Evolutionary conservation across 2,888 invertebrate genomes (phyloP).

Genomic region (Netelia inedita): DNA sequence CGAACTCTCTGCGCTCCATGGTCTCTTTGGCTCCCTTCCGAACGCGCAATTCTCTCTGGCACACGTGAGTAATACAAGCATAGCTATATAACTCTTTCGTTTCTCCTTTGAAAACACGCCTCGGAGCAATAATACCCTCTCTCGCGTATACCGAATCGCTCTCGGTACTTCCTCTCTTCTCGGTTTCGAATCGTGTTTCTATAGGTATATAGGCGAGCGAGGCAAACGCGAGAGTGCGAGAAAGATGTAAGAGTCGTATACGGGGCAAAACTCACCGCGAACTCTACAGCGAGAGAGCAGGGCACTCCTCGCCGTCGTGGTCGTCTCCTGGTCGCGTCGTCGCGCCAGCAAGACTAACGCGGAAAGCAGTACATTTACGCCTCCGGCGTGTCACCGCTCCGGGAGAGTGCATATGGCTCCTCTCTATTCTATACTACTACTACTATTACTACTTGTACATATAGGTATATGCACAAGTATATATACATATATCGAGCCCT

Average conservation of each 20-base stretch:
- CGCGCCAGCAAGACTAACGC: conserved; percentile 60
- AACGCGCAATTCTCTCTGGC: conserved; percentile 33
- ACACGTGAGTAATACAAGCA: conserved; percentile 5
- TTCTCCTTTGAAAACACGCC: conserved; percentile 7
- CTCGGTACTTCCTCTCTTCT: conserved; percentile 28
- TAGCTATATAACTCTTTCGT: background rate
- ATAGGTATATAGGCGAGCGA: background rate
- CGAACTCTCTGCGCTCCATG: conserved; percentile 56
- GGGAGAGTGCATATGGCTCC: conserved; percentile 27
- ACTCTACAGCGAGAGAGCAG: conserved; percentile 31
- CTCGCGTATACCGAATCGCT: conserved; percentile 50
- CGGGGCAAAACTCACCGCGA: conserved; percentile 28
- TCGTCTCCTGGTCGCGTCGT: conserved; percentile 48
- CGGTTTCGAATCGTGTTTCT: background rate
- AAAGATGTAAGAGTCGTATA: conserved; percentile 6
- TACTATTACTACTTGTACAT: background rate
- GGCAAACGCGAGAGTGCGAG: conserved; percentile 10
- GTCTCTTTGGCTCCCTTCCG: conserved; percentile 25
- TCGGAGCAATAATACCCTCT: conserved; percentile 51
- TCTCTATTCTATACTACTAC: background rate
- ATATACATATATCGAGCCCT: conserved; percentile 28
- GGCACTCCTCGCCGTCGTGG: conserved; percentile 65
- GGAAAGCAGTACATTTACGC: conserved; percentile 70
- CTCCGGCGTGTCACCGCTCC: conserved; percentile 68
- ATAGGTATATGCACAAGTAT: background rate